Evolutionary conservation across 2,797 vertebrate species (phyloP).

Genomic region (Erpetoichthys calabaricus): DNA sequence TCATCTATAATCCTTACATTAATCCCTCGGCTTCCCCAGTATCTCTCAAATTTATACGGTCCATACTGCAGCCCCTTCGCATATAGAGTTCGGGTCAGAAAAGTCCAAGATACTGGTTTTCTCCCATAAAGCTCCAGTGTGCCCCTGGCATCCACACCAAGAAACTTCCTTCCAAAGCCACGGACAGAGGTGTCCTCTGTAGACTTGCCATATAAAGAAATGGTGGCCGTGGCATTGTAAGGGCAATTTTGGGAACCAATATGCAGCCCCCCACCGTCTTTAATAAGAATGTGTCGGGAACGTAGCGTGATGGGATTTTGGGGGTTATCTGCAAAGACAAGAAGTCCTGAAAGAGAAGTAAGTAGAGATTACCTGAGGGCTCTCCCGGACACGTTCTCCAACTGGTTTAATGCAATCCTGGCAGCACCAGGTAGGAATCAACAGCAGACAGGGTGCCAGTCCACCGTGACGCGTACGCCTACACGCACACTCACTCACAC

Average conservation of each 20-base stretch:
- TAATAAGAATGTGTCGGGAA: slow-evolving; percentile 23
- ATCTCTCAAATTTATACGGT: slow-evolving; percentile 20
- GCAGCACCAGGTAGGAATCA: no score
- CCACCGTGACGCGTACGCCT: background rate
- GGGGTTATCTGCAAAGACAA: slow-evolving; percentile 22
- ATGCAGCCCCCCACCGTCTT: slow-evolving; percentile 21
- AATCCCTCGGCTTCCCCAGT: slow-evolving; percentile 30
- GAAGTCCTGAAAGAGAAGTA: slow-evolving; percentile 17
- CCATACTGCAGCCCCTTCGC: slow-evolving; percentile 23
- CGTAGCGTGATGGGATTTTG: slow-evolving; percentile 18
- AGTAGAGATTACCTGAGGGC: background rate
- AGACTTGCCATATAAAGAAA: slow-evolving; percentile 23
- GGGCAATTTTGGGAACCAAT: slow-evolving; percentile 25
- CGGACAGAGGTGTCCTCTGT: slow-evolving; percentile 18
- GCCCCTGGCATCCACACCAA: slow-evolving; percentile 22
- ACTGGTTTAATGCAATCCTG: no score
- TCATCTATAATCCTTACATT: slow-evolving; percentile 24
- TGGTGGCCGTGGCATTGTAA: slow-evolving; percentile 17
- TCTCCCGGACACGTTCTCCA: no score
- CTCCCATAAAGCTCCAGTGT: slow-evolving; percentile 26
- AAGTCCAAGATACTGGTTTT: slow-evolving; percentile 21
- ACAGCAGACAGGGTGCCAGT: no score
- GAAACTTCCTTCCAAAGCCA: slow-evolving; percentile 29
- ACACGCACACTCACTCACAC: no score
- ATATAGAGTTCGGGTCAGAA: slow-evolving; percentile 19